A percentile compares a stretch with the other conserved stretches of the same genome.
Evolutionary conservation across 2,888 invertebrate species (phyloP).

Genomic region (Drosophila sordidula): DNA sequence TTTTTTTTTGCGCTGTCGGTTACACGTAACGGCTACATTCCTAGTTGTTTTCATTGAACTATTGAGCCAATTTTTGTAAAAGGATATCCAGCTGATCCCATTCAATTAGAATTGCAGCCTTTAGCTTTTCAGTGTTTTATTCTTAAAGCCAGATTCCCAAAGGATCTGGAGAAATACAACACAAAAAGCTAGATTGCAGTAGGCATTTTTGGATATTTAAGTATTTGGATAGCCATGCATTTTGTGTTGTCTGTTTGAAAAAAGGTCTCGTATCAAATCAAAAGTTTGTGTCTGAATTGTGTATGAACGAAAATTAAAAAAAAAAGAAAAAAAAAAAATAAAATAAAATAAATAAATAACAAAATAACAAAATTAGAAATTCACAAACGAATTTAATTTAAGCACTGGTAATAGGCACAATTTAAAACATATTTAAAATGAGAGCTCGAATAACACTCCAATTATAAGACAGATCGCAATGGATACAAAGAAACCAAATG

Average conservation of each 20-base stretch:
- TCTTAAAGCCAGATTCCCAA: no score
- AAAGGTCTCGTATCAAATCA: background rate
- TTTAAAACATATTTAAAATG: background rate
- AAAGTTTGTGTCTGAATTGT: background rate
- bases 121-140: no score
- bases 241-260: background rate
- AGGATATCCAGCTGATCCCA: no score
- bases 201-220: background rate
- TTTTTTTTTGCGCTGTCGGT: no score
- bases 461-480: background rate
- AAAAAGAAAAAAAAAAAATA: background rate
- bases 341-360: background rate
- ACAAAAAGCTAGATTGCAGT: no score
- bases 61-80: no score
- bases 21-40: no score
- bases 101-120: no score
- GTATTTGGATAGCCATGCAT: background rate
- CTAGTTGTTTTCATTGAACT: no score
- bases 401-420: background rate
- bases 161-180: no score
- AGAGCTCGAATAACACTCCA: background rate
- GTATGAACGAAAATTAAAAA: background rate
- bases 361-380: background rate
- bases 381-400: background rate
- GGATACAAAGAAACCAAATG: background rate